Percentiles rank a stretch among this genome's conserved stretches.
phyloP scores from a whole-genome alignment of 2,797 vertebrate genomes.

The Pipistrellus nathusii region DNA sequence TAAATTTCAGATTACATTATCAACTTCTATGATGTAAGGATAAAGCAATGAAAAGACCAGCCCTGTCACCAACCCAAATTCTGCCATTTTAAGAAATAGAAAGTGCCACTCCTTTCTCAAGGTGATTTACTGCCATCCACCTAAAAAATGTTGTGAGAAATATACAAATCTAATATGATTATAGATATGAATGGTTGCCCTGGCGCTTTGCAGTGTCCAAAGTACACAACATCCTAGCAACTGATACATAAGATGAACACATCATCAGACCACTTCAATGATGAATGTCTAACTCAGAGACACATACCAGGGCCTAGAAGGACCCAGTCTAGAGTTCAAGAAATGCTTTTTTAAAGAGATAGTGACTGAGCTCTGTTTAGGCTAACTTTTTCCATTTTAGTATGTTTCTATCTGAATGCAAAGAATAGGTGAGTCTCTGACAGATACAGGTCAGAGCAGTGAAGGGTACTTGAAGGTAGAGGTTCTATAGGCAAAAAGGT shows the following conservation, averaged over 20 bases:
- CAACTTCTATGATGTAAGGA: neutral
- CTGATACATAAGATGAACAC: neutral
- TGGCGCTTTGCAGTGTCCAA: neutral
- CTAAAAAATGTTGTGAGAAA: neutral
- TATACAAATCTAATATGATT: neutral
- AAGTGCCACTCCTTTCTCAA: neutral
- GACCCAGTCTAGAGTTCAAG: neutral
- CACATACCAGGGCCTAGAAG: accelerated
- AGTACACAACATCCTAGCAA: neutral
- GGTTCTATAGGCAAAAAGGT: neutral
- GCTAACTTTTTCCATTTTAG: neutral
- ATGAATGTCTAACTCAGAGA: neutral
- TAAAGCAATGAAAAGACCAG: neutral
- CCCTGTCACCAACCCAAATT: neutral
- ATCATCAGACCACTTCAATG: neutral
- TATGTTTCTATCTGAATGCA: neutral
- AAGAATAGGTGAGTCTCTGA: neutral
- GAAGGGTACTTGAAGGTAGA: neutral
- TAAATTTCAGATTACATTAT: neutral
- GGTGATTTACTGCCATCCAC: neutral
- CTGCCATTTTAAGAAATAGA: neutral
- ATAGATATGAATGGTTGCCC: neutral
- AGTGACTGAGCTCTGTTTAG: neutral
- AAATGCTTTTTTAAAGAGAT: neutral
- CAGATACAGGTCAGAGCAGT: neutral